Conservation (phyloP, 2,113 vertebrate species). For the Ceyx margarethae region DNA sequence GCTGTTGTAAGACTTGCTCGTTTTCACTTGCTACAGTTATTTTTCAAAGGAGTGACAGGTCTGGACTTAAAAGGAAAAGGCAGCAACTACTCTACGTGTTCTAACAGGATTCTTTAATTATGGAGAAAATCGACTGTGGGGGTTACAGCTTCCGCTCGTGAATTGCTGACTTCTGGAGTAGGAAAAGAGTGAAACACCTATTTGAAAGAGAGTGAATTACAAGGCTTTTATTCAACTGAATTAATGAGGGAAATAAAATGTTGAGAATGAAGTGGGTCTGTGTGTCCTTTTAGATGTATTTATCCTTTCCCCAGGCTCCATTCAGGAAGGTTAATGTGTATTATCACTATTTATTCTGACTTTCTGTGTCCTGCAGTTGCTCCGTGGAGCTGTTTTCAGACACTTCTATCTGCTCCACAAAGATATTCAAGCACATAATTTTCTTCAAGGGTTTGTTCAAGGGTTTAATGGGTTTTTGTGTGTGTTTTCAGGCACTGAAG, state of each 20-base stretch:
- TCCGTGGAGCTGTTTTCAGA: background rate
- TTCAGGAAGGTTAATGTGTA: background rate
- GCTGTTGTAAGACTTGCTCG: background rate
- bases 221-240: background rate
- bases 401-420: background rate
- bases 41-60: conserved; percentile 21
- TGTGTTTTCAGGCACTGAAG: background rate
- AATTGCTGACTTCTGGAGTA: background rate
- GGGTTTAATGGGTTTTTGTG: background rate
- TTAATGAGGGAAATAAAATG: background rate
- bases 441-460: background rate
- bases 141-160: background rate
- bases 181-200: background rate
- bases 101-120: background rate
- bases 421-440: background rate
- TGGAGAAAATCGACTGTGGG: background rate
- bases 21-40: background rate
- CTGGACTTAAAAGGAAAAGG: conserved; percentile 10
- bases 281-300: background rate
- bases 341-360: background rate
- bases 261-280: background rate
- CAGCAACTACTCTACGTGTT: background rate
- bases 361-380: background rate
- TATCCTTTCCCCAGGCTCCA: background rate
- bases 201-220: background rate